phyloP scores from a whole-genome alignment of 92 coral and sea anemone genomes.

The Palythoa heliodiscus region DNA sequence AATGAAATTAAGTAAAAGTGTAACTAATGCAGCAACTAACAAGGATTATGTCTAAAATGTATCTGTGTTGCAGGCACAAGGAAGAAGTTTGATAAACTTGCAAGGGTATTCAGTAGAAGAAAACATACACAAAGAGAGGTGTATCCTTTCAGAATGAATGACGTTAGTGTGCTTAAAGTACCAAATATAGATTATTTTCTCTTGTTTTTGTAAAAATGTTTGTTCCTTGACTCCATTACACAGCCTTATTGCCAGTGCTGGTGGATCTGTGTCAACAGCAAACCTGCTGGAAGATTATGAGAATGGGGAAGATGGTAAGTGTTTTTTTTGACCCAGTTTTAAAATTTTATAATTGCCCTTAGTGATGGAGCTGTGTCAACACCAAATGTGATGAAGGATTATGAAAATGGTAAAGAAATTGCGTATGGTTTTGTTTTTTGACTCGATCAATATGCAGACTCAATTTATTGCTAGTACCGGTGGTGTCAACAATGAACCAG shows the following conservation, averaged over 20 bases:
- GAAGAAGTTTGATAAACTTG: conserved; percentile 89
- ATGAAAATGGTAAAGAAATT: no score
- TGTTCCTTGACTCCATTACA: not conserved
- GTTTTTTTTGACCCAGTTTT: not conserved
- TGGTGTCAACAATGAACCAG: no score
- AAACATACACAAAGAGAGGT: conserved; percentile 73
- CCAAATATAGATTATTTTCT: not conserved
- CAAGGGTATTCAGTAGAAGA: conserved; percentile 85
- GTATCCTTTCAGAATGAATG: conserved; percentile 69
- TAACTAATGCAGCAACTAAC: no score
- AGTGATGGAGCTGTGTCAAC: not conserved
- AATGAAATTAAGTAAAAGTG: no score
- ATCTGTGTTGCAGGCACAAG: conserved; percentile 72
- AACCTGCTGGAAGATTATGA: conserved; percentile 78
- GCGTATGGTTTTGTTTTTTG: no score
- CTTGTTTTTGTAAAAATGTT: not conserved
- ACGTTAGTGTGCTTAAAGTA: not conserved
- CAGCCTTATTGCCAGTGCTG: conserved; percentile 58
- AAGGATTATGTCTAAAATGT: not conserved
- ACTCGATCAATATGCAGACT: no score
- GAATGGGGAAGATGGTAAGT: conserved; percentile 71
- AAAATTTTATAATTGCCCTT: not conserved
- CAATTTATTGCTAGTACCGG: no score
- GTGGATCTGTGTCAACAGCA: conserved; percentile 78
- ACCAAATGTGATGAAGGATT: no score